A percentile compares a stretch with the other conserved stretches of the same genome.
These are phyloP conservation scores for Nemotelus nigrinus DNA, from an alignment of 2,888 invertebrate genomes.

Conservation along the genomic window DNA sequence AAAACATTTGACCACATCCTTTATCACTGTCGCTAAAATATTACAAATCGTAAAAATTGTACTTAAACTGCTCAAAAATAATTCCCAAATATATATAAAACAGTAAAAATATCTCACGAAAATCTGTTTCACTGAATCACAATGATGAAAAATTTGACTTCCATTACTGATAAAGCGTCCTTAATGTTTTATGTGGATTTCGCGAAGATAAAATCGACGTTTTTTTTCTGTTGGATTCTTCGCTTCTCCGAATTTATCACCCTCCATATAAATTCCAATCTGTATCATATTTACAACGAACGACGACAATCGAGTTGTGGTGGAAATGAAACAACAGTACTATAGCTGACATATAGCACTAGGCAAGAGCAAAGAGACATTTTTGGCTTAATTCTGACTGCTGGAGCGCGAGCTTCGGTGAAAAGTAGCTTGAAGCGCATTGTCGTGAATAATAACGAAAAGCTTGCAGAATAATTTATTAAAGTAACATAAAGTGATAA, in stretches of 20 bases:
- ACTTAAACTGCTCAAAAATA: too few relatives aligned
- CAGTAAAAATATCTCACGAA: neutral
- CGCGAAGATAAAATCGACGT: slow-evolving; percentile 18
- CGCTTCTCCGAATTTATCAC: neutral
- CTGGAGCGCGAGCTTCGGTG: neutral
- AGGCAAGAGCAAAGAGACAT: too few relatives aligned
- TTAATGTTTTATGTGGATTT: slow-evolving; percentile 32
- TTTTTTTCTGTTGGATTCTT: neutral
- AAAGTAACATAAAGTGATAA: slow-evolving; percentile 40
- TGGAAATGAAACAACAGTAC: too few relatives aligned
- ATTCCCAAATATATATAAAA: too few relatives aligned
- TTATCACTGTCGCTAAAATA: too few relatives aligned
- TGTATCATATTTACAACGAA: too few relatives aligned
- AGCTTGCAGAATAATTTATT: slow-evolving; percentile 38
- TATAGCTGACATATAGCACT: too few relatives aligned
- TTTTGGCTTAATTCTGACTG: too few relatives aligned
- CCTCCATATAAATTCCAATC: neutral
- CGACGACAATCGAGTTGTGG: too few relatives aligned
- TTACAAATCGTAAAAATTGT: too few relatives aligned
- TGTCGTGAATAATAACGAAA: slow-evolving; percentile 40
- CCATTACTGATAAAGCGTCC: slow-evolving; percentile 18
- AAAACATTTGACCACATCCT: too few relatives aligned
- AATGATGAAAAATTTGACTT: slow-evolving; percentile 10
- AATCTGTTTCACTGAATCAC: neutral
- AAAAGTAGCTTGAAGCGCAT: slow-evolving; percentile 31